Conservation (phyloP, 2,113 vertebrate genomes). For the Salvelinus fontinalis region DNA sequence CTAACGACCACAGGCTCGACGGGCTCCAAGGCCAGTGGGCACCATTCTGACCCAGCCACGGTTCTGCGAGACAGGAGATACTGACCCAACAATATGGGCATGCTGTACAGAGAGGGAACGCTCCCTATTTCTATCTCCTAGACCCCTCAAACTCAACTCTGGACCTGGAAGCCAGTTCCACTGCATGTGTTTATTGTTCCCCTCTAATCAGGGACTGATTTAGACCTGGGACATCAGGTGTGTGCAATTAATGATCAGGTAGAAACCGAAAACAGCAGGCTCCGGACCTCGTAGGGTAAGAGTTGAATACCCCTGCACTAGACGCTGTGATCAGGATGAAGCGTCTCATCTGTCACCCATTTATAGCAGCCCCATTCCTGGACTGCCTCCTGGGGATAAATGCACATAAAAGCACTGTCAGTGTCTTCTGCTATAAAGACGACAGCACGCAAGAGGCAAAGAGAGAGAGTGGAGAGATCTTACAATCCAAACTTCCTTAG, state of each 20-base stretch:
- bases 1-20: background rate
- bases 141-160: too few relatives aligned
- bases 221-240: too few relatives aligned
- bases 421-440: constrained; percentile 18
- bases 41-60: background rate
- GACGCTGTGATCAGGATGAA: constrained; percentile 8
- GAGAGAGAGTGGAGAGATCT: constrained; percentile 20
- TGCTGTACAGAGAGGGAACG: background rate
- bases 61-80: background rate
- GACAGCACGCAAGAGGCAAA: constrained; percentile 21
- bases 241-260: too few relatives aligned
- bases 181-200: too few relatives aligned
- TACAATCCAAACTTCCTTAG: constrained; percentile 24
- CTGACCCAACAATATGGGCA: background rate
- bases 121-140: background rate
- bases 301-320: background rate
- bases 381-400: constrained; percentile 23
- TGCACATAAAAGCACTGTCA: constrained; percentile 36
- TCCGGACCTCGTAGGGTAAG: too few relatives aligned
- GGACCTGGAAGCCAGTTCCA: too few relatives aligned
- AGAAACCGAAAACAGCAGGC: too few relatives aligned
- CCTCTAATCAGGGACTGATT: too few relatives aligned
- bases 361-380: constrained; percentile 36
- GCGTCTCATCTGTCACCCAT: constrained; percentile 26
- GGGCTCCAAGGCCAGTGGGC: background rate